A percentile compares a stretch with the other conserved stretches of the same genome.
These are phyloP conservation scores for Mugil cephalus DNA, from an alignment of 2,113 vertebrate species.

Conservation along the genomic window DNA sequence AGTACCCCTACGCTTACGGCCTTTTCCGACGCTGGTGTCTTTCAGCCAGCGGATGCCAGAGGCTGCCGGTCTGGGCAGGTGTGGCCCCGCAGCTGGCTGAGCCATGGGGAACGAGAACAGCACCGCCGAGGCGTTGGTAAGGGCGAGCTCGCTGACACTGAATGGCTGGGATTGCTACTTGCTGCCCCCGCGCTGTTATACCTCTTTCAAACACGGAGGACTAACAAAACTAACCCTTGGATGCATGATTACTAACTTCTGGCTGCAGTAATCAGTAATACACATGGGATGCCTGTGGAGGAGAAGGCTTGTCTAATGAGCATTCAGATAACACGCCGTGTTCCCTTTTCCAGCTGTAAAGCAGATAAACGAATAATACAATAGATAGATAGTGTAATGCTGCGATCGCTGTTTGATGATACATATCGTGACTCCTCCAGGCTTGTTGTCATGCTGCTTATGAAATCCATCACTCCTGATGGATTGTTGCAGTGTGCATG, in stretches of 20 bases:
- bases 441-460: neutral
- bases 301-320: constrained; percentile 22
- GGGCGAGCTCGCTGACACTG: constrained; percentile 35
- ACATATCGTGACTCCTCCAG: neutral
- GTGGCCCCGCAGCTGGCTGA: constrained; percentile 59
- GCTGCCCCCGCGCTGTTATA: constrained; percentile 9
- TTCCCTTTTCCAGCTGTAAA: neutral
- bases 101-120: constrained; percentile 87
- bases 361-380: neutral
- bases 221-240: constrained; percentile 53
- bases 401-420: neutral
- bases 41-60: constrained; percentile 74
- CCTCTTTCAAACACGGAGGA: neutral
- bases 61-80: constrained; percentile 53
- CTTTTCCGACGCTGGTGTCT: constrained; percentile 60
- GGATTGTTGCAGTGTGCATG: neutral
- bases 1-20: constrained; percentile 38
- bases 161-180: constrained; percentile 34
- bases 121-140: constrained; percentile 81
- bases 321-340: constrained; percentile 9
- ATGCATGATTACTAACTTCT: constrained; percentile 21
- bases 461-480: neutral
- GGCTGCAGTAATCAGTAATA: constrained; percentile 29
- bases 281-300: neutral
- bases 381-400: neutral